Evolutionary conservation across 1,140 invertebrate genomes (phyloP).

Genomic region (Asobara japonica): DNA sequence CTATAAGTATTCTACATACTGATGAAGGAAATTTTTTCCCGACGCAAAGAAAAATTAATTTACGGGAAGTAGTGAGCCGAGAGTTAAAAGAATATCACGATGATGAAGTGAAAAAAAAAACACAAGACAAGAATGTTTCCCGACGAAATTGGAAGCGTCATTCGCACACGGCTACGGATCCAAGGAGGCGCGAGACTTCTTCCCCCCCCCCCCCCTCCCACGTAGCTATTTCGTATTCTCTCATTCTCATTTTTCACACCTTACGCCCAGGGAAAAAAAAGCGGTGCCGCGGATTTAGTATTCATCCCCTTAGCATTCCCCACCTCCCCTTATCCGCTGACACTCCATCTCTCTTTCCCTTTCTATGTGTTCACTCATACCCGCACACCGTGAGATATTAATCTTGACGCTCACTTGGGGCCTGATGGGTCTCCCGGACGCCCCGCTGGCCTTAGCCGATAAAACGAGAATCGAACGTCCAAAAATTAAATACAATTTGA

Average conservation of each 20-base stretch:
- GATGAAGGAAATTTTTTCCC: constrained; percentile 13
- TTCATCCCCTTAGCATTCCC: not conserved
- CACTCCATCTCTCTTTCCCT: not conserved
- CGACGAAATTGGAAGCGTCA: constrained; percentile 23
- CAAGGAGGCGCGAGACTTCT: constrained; percentile 1
- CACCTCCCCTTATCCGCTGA: not conserved
- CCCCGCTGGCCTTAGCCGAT: constrained; percentile 35
- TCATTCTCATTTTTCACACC: constrained; percentile 42
- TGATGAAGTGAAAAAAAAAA: not conserved
- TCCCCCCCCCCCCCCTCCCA: constrained; percentile 6
- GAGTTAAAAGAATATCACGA: constrained; percentile 14
- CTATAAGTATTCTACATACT: too few species aligned
- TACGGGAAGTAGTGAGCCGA: constrained; percentile 15
- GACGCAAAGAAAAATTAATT: constrained; percentile 8
- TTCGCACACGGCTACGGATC: not conserved
- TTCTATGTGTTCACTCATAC: constrained; percentile 19
- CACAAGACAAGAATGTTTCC: constrained; percentile 5
- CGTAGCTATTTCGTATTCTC: constrained; percentile 32
- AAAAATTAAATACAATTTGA: constrained; percentile 43
- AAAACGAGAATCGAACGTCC: constrained; percentile 42
- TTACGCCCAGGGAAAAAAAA: constrained; percentile 26
- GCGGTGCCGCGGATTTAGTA: constrained; percentile 16
- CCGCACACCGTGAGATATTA: constrained; percentile 39
- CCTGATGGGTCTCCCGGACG: constrained; percentile 6
- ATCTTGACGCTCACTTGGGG: constrained; percentile 37